Percentiles rank a stretch among this genome's conserved stretches.
Evolutionary conservation across 2,113 vertebrate genomes (phyloP).

Genomic region (Caranx ignobilis): DNA sequence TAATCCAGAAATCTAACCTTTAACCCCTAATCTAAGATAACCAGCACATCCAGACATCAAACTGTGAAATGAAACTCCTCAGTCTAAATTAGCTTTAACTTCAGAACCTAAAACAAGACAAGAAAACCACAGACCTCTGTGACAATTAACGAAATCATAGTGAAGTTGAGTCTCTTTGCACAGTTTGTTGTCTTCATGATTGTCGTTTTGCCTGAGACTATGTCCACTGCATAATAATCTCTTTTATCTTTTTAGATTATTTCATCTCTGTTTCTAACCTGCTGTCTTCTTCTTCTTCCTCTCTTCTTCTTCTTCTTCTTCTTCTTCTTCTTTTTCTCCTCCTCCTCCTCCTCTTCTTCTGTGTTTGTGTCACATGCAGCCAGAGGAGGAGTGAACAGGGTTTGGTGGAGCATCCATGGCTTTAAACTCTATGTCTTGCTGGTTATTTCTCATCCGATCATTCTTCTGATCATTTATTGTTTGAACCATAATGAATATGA

Average conservation of each 20-base stretch:
- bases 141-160: no score
- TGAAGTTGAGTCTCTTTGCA: no score
- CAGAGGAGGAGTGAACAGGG: conserved; percentile 85
- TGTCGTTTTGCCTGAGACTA: no score
- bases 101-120: no score
- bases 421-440: not conserved
- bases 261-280: conserved; percentile 2
- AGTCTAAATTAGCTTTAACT: no score
- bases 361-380: conserved; percentile 88
- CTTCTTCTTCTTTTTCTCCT: conserved; percentile 73
- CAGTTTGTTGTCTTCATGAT: no score
- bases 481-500: not conserved
- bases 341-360: conserved; percentile 72
- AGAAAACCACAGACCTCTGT: no score
- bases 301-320: conserved; percentile 43
- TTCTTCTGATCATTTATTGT: not conserved
- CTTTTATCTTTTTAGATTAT: not conserved
- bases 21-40: no score
- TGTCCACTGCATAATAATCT: no score
- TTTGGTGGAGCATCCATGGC: conserved; percentile 37
- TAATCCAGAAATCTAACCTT: no score
- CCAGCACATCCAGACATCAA: no score
- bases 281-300: conserved; percentile 55
- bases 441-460: not conserved
- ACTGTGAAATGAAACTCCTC: no score